Conservation (phyloP, 2,113 vertebrate genomes). For the Athene noctua region DNA sequence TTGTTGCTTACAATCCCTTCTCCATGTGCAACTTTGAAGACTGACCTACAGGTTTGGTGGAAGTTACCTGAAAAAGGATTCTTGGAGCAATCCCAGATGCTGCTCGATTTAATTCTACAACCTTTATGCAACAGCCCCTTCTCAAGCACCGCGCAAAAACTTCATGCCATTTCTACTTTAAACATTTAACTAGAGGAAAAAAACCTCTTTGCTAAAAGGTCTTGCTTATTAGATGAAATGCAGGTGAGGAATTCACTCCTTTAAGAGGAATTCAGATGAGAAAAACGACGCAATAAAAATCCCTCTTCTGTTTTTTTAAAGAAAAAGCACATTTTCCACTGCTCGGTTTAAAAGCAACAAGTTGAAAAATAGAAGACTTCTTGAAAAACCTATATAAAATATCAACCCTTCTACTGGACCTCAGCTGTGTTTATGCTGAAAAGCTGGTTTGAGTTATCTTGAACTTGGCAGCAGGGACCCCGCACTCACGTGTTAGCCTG, state of each 20-base stretch:
- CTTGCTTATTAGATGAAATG: not conserved
- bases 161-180: not conserved
- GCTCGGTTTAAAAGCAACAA: not conserved
- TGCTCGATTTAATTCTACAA: not conserved
- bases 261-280: not conserved
- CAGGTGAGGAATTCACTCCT: not conserved
- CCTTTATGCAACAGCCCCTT: not conserved
- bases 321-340: not conserved
- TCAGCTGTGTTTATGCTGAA: not conserved
- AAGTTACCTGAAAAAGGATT: not conserved
- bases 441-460: not conserved
- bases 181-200: not conserved
- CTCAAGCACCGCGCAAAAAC: not conserved
- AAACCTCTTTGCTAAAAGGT: not conserved
- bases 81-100: not conserved
- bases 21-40: not conserved
- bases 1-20: not conserved
- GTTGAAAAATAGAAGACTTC: not conserved
- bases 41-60: not conserved
- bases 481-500: rapidly evolving
- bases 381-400: not conserved
- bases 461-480: not conserved
- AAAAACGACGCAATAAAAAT: not conserved
- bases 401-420: not conserved
- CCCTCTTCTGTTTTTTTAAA: no score